Evolutionary conservation across 1,140 invertebrate species (phyloP).

Genomic region (Trialeurodes vaporariorum): DNA sequence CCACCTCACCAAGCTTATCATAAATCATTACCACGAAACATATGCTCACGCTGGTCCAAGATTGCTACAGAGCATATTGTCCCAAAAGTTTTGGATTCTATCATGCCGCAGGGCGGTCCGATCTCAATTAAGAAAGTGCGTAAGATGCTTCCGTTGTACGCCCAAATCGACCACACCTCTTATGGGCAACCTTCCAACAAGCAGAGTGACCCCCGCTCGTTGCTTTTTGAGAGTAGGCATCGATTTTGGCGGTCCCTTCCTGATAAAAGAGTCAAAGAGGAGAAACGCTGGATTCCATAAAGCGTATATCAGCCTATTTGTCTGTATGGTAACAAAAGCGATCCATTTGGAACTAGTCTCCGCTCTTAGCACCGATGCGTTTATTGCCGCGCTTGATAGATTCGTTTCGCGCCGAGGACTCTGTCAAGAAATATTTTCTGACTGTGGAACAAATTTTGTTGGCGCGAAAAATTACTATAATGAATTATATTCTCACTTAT

Average conservation of each 20-base stretch:
- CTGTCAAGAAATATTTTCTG: constrained; percentile 26
- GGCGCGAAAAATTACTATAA: constrained; percentile 19
- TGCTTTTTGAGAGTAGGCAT: constrained; percentile 20
- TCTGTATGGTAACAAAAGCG: constrained; percentile 27
- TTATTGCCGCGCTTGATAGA: constrained; percentile 24
- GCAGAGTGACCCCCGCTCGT: constrained; percentile 11
- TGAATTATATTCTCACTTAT: not conserved
- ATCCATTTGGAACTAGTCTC: constrained; percentile 28
- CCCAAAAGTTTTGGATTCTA: constrained; percentile 8
- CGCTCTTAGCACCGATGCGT: constrained; percentile 24
- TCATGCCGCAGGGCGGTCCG: not conserved
- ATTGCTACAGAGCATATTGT: constrained; percentile 14
- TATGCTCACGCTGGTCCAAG: constrained; percentile 25
- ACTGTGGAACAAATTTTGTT: constrained; percentile 34
- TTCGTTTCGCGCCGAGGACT: constrained; percentile 25
- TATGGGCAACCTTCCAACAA: constrained; percentile 24
- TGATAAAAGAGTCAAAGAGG: constrained; percentile 13
- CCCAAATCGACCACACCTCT: constrained; percentile 15
- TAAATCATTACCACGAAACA: constrained; percentile 22
- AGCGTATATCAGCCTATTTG: constrained; percentile 28
- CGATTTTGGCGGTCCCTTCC: constrained; percentile 26
- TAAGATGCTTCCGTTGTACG: constrained; percentile 3
- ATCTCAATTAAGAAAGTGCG: not conserved
- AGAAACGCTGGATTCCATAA: constrained; percentile 22
- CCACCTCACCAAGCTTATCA: constrained; percentile 21